Conservation (phyloP, 2,888 invertebrate genomes). For the Trilocha varians region DNA sequence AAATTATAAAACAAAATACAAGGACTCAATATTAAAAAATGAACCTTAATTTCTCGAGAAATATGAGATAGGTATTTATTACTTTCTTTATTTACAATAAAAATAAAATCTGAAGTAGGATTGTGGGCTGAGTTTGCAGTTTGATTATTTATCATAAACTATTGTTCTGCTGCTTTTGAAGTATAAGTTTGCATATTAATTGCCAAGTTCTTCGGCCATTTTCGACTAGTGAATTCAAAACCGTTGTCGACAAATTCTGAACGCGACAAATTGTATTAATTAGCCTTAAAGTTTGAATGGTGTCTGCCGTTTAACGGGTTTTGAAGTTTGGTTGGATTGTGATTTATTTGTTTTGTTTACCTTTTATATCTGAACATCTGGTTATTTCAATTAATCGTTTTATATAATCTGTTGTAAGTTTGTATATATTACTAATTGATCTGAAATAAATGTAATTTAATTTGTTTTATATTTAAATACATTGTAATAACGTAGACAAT, state of each 20-base stretch:
- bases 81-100: too few species aligned
- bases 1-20: too few species aligned
- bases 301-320: constrained; percentile 2
- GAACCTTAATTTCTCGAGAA: too few species aligned
- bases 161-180: constrained; percentile 31
- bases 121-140: constrained; percentile 5
- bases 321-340: constrained; percentile 1
- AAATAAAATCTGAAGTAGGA: not conserved
- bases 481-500: constrained; percentile 3
- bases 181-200: constrained; percentile 37
- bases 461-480: too few species aligned
- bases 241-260: constrained; percentile 20
- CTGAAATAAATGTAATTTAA: too few species aligned
- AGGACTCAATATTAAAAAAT: too few species aligned
- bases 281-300: constrained; percentile 3
- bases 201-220: constrained; percentile 33
- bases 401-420: too few species aligned
- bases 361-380: not conserved
- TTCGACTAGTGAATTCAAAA: constrained; percentile 26
- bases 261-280: constrained; percentile 18
- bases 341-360: constrained; percentile 1
- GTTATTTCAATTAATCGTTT: too few species aligned
- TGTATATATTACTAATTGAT: too few species aligned
- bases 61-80: not conserved
- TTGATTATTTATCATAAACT: constrained; percentile 8